Evolutionary conservation across 2,113 vertebrate genomes (phyloP).

Genomic region (Pseudopodoces humilis): DNA sequence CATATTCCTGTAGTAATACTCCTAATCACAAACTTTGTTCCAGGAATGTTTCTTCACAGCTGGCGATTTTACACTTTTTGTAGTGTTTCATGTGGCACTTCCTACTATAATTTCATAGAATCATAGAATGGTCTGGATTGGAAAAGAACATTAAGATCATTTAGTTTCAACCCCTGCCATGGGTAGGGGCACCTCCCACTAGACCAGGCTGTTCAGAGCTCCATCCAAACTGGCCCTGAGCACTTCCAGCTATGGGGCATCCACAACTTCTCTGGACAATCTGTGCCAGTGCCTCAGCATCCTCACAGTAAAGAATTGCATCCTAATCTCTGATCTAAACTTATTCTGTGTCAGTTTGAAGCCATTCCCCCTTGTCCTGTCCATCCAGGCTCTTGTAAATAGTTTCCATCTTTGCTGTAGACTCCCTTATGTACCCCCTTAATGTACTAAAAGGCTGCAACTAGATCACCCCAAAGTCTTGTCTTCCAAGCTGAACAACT

Average conservation of each 20-base stretch:
- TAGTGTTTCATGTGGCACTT: neutral
- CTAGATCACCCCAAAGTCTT: neutral
- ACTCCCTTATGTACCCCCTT: neutral
- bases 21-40: neutral
- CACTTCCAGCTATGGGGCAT: neutral
- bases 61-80: neutral
- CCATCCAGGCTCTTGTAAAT: fast-evolving
- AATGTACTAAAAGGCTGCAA: fast-evolving
- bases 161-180: neutral
- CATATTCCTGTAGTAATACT: neutral
- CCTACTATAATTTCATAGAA: neutral
- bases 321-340: neutral
- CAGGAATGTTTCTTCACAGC: neutral
- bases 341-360: neutral
- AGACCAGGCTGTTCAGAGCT: fast-evolving
- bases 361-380: neutral
- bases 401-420: neutral
- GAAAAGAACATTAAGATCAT: neutral
- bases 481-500: neutral
- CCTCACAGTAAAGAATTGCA: neutral
- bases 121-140: neutral
- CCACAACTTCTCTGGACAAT: fast-evolving
- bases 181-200: too few relatives aligned
- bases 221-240: neutral
- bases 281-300: fast-evolving